Percentiles rank a stretch among this genome's conserved stretches.
Conservation (phyloP, 2,888 invertebrate genomes). For the Tenthredo mesomela region DNA sequence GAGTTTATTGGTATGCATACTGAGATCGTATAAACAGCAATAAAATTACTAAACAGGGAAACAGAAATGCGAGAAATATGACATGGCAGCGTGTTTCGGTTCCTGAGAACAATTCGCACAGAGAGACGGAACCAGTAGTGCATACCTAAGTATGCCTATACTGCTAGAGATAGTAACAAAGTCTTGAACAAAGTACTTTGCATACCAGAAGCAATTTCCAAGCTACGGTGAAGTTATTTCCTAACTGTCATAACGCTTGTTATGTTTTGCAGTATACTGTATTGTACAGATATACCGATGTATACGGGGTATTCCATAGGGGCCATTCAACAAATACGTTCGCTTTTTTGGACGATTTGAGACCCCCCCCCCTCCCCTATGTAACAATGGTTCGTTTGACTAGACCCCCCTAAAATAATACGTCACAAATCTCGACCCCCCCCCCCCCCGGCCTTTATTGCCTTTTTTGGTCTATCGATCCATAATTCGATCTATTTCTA, state of each 20-base stretch:
- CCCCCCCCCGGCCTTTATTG: too few relatives aligned
- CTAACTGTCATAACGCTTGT: conserved; percentile 43
- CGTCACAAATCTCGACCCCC: too few relatives aligned
- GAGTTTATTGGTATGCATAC: background rate
- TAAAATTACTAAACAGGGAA: background rate
- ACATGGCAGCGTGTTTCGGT: background rate
- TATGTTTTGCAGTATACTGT: background rate
- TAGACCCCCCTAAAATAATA: too few relatives aligned
- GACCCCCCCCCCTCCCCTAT: too few relatives aligned
- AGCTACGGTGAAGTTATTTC: conserved; percentile 34
- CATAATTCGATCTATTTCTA: too few relatives aligned
- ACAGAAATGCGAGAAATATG: background rate
- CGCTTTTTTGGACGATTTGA: too few relatives aligned
- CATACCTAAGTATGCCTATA: background rate
- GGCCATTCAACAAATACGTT: too few relatives aligned
- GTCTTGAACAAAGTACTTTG: background rate
- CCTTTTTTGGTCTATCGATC: too few relatives aligned
- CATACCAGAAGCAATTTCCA: conserved; percentile 1
- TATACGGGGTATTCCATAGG: too few relatives aligned
- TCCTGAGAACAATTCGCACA: background rate
- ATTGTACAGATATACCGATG: background rate
- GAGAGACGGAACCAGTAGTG: background rate
- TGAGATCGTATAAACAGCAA: background rate
- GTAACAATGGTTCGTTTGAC: too few relatives aligned
- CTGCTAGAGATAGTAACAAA: background rate